Base-by-base conservation (phyloP, 1,140 invertebrate genomes). In the Paramacrobiotus metropolitanus region DNA sequence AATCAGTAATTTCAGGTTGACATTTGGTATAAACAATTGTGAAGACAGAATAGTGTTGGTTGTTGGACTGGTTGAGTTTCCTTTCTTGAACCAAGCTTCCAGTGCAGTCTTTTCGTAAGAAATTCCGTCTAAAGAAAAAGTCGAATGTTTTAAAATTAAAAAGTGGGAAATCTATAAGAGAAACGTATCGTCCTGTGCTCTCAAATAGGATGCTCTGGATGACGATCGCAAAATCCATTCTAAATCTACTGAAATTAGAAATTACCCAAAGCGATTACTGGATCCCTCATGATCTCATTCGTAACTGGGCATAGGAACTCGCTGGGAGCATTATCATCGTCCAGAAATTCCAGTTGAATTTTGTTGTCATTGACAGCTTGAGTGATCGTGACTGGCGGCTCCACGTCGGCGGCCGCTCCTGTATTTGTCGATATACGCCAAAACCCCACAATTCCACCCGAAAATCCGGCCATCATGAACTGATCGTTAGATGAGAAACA, bases 261-360 rank as follows among this genome's bases (percentile, higher is more conserved):
- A 62, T 55, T 44, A 73, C 71, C 72, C 62, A 70, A 62, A 48
- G 71, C 71, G 61, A 73, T 70, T 15, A 73, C 71, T n/a, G 72
- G 72, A 45, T 73, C 71, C 44, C 65, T 68, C 72, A 73, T 73
- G 20, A 73, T 63, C 44, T 73, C 70, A 20, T 68, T 66, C 2
- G 72, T 72, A 21, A 73, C 73, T 28, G 72, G 71, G 68, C 72
- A 73, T 21, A 73, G 61, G 60, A 68, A 72, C 60, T 73, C 72
- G 62, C 71, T 68, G 30, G 68, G 70, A 29, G 66, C 61, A 21
- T 55, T 55, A 4, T 9, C 9, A 24, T 55, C 48, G 15, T 55
- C 48, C 48, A 55, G 24, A 24, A 55, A 55, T 24, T 55, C 15
- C 15, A 55, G 24, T 24, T 15, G 48, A 15, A 55, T 4, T 4